Evolutionary conservation across 2,888 invertebrate species (phyloP).

Genomic region (Andrena trimmerana): DNA sequence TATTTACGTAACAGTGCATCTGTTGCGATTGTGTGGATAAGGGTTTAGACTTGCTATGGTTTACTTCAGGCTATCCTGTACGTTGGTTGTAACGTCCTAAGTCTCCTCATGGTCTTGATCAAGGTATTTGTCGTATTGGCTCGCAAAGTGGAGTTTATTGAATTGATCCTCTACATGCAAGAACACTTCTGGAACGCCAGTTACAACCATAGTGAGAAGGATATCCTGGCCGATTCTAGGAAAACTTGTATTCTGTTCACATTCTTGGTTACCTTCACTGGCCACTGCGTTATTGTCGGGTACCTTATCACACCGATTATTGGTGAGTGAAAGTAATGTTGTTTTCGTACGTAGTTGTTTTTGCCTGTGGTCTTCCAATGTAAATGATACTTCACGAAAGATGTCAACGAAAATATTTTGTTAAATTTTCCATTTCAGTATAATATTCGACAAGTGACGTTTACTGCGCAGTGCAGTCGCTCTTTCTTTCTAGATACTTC

Average conservation of each 20-base stretch:
- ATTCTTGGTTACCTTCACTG: not conserved
- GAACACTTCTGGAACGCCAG: constrained; percentile 40
- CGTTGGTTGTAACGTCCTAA: constrained; percentile 51
- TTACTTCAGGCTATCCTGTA: constrained; percentile 40
- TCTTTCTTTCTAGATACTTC: no score
- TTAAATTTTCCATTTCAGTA: no score
- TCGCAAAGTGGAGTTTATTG: constrained; percentile 43
- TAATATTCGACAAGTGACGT: no score
- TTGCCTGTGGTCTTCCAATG: no score
- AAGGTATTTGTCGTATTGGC: constrained; percentile 60
- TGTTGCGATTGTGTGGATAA: not conserved
- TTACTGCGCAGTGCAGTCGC: no score
- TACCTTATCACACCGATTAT: not conserved
- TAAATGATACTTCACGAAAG: no score
- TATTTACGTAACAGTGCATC: not conserved
- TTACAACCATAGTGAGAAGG: constrained; percentile 35
- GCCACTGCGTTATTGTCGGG: not conserved
- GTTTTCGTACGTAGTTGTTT: not conserved
- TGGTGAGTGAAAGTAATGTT: not conserved
- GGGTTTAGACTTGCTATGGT: not conserved
- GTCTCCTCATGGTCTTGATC: constrained; percentile 44
- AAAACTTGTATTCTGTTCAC: constrained; percentile 3
- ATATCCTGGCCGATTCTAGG: constrained; percentile 21
- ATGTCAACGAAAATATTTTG: no score
- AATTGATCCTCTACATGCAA: constrained; percentile 48